Conservation (phyloP, 1,140 invertebrate genomes). For the Rhyacophila brunnea region DNA sequence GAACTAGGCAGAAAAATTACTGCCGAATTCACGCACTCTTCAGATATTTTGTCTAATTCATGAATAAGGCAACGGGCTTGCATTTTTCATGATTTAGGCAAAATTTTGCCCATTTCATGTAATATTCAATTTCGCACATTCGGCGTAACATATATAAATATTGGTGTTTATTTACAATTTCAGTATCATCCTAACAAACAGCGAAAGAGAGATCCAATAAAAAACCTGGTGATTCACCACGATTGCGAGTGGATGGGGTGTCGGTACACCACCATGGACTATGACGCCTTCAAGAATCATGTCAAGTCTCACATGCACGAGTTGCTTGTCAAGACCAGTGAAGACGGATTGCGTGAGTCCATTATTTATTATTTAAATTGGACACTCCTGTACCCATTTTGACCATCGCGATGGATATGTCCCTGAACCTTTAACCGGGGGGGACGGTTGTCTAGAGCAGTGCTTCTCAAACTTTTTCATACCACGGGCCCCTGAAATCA, state of each 20-base stretch:
- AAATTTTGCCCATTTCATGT: no score
- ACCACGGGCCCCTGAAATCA: no score
- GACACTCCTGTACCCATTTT: neutral
- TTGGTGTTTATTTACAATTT: neutral
- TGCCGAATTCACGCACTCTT: no score
- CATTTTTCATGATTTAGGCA: no score
- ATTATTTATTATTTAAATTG: constrained; percentile 1
- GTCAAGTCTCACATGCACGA: constrained; percentile 40
- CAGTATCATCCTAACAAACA: constrained; percentile 39
- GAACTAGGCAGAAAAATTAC: no score
- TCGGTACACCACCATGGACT: constrained; percentile 36
- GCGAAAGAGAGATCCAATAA: neutral
- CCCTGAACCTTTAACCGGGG: no score
- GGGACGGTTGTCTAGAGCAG: neutral
- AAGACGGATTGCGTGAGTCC: constrained; percentile 37
- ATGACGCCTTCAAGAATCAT: constrained; percentile 44
- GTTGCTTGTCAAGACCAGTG: constrained; percentile 37
- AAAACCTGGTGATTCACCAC: constrained; percentile 1
- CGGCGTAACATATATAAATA: no score
- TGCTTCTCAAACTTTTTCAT: no score
- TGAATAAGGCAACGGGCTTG: no score
- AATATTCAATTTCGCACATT: no score
- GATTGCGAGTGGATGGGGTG: constrained; percentile 49
- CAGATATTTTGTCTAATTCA: no score
- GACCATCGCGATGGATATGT: neutral